Evolutionary conservation across 2,113 vertebrate genomes (phyloP), one percentile per base, ranked within the genome.

Genomic region (Tinamus guttatus): DNA sequence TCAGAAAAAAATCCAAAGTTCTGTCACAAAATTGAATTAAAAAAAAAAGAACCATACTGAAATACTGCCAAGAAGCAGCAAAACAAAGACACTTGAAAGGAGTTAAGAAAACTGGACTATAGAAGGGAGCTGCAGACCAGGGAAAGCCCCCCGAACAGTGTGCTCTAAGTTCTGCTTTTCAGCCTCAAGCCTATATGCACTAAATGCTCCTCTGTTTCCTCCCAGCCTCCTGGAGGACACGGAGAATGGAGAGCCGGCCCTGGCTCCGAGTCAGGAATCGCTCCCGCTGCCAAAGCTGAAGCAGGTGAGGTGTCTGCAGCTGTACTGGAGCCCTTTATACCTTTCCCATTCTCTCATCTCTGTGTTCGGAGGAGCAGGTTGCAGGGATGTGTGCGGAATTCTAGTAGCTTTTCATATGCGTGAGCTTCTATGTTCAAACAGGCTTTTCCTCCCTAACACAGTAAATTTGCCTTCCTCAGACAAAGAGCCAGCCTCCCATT

Each of bases 21-120:
- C 62, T 93, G 77, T 49, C 89, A 89, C 65, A 64, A 85, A 92
- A 84, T 45, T 59, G 24, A 58, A 94, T 54, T 40, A 11, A 43
- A 11, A 15, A 80, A 54, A 86, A 77, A 85, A 34, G 41, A 88
- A 64, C 30, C 9, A 34, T 6, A 63, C 79, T 52, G 73, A 91
- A 89, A 82, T 4, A 43, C 47, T 52, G 78, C 34, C 90, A 94
- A 51, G 40, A 41, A 58, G 43, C 47, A 65, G 70, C 58, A 82
- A 80, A 89, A 76, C 12, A 91, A 82, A 94, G 67, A 47, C 47
- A 89, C 38, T 34, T 87, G 67, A 49, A 82, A 91, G 1, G 15
- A 36, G 38, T 0, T 51, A 34, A 85, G 47, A 24, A 64, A 70
- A 79, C 5, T 45, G 62, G 38, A 32, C 3, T 40, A 59, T 60